Evolutionary conservation across 64 coral and sea anemone species (phyloP), one percentile per base, ranked within the genome.

Genomic region (Pachyseris speciosa): DNA sequence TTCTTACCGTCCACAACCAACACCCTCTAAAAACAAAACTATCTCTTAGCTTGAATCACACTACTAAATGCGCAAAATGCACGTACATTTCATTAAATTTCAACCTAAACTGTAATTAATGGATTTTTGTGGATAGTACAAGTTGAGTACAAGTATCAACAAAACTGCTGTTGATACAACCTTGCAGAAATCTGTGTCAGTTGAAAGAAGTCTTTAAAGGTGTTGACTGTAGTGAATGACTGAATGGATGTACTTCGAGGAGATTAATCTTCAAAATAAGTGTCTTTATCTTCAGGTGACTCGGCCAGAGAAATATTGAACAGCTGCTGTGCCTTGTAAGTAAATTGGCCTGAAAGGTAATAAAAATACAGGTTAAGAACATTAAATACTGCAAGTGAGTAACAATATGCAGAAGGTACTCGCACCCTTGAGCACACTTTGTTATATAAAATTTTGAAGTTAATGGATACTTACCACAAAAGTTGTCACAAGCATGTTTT

Each of bases 401-500:
- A n/a, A n/a, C n/a, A n/a, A n/a, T n/a, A n/a, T n/a, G n/a, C n/a
- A n/a, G n/a, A n/a, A n/a, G n/a, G n/a, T n/a, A n/a, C n/a, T n/a
- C n/a, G n/a, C n/a, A n/a, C n/a, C n/a, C n/a, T n/a, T n/a, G n/a
- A n/a, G n/a, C n/a, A n/a, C n/a, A n/a, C n/a, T n/a, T n/a, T n/a
- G n/a, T n/a, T n/a, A n/a, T n/a, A n/a, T 49, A 36, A 34, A 27
- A 20, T 3, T 25, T 64, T 64, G 20, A 25, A 43, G 2, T 19
- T 44, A 45, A 15, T 30, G 50, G 25, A 29, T 45, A 80, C 87
- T 81, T 57, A 90, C 87, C 87, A 80, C 87, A 90, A 2, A 60
- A 75, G 28, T 52, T 42, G 4, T 67, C 63, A 37, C 77, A 81
- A 31, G 77, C 77, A 81, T 91, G 51, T 28, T 70, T 81, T 15